These are phyloP conservation scores for Drosophila burlai DNA, from an alignment of 1,140 invertebrate genomes.

Conservation along the genomic window DNA sequence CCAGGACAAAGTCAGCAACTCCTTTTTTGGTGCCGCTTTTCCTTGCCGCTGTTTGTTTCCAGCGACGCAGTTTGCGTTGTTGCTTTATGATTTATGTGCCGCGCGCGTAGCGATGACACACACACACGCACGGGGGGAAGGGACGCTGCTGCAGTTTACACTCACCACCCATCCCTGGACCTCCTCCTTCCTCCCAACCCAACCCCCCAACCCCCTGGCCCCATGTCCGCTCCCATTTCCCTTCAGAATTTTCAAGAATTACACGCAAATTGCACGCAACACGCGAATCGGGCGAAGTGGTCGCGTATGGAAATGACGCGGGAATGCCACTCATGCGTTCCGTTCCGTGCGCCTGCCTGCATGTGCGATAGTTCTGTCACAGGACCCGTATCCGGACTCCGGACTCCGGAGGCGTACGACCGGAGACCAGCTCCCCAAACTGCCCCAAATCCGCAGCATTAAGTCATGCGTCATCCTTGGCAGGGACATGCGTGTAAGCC, in stretches of 20 bases:
- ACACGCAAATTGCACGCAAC: conserved; percentile 83
- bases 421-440: conserved; percentile 1
- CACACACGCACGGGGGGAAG: conserved; percentile 34
- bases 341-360: conserved; percentile 45
- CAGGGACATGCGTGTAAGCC: conserved; percentile 70
- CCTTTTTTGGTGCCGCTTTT: conserved; percentile 33
- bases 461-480: conserved; percentile 75
- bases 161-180: conserved; percentile 7
- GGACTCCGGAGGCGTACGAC: conserved; percentile 1
- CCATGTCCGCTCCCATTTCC: conserved; percentile 13
- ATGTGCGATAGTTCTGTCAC: conserved; percentile 72
- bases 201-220: not conserved
- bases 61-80: conserved; percentile 71
- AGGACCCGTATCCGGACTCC: conserved; percentile 35
- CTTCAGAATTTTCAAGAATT: conserved; percentile 57
- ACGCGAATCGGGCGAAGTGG: conserved; percentile 62
- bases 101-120: conserved; percentile 71
- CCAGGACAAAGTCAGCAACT: not conserved
- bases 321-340: conserved; percentile 75
- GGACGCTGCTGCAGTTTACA: conserved; percentile 34
- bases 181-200: too few species aligned
- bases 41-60: conserved; percentile 37
- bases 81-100: conserved; percentile 81
- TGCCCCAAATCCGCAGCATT: conserved; percentile 41
- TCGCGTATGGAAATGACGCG: conserved; percentile 73